Evolutionary conservation across 2,888 invertebrate genomes (phyloP), one percentile per base, ranked within the genome.

Genomic region (Melinopterus prodromus): DNA sequence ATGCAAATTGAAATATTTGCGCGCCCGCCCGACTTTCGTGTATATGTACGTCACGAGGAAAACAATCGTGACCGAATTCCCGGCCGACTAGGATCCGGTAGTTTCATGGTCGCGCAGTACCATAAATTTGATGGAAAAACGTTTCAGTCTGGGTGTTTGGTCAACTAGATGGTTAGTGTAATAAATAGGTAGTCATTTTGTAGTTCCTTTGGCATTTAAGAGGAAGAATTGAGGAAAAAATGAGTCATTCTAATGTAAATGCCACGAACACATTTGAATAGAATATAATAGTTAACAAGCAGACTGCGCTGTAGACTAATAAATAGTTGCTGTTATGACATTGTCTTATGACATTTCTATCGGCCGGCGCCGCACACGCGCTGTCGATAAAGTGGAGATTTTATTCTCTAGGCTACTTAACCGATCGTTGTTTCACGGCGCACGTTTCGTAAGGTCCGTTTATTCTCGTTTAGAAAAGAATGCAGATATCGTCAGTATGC

Each of bases 401-500:
- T 53, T 53, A 53, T 53, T 12, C 53, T 12, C 38, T 6, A 38
- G 6, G 5, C 7, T 9, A 53, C 7, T 9, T 9, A 9, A 53
- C 53, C 53, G 3, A 3, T 26, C 26, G 26, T 26, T 26, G 26
- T 53, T 53, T 7, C 53, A 53, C 9, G 12, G 53, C 53, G 26
- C 5, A 53, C 53, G 53, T 53, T 53, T 53, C 53, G 53, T 53
- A 36, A 37, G 74, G 74, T 74, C 74, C 74, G 16, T 35, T 74
- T 74, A 36, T 72, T 74, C 37, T n/a, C 74, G 16, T 12, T 74
- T 74, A n/a, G n/a, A 15, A 16, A 53, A 53, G 53, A 53, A 53
- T 53, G 53, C 5, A 53, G 5, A 53, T 53, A 53, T 53, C 53
- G 9, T 12, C 53, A 53, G 53, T 53, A 53, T 53, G 53, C 53